Base-by-base conservation (phyloP, 2,888 invertebrate genomes). In the Strigamia maritima region DNA sequence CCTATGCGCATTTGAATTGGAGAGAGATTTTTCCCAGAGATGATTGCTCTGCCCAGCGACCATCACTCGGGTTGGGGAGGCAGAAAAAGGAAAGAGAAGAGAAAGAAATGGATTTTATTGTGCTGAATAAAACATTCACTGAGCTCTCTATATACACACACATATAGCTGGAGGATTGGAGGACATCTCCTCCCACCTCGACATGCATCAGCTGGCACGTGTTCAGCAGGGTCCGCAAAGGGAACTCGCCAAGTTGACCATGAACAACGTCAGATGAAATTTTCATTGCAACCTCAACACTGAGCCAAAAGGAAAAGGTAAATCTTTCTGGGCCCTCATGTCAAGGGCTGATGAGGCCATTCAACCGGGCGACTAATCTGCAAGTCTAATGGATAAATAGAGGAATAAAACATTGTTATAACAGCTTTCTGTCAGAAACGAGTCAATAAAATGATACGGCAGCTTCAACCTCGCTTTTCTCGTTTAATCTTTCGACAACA, bases 31-130 rank as follows among this genome's bases (percentile, higher is more conserved):
- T 44, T 44, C 44, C 44, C 44, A 44, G 44, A 44, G 44, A 44
- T 44, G 44, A 44, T 77, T 40, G 40, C 24, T 44, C 44, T 38
- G n/a, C 44, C 77, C 38, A 38, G 44, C 19, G 35, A 77, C 77
- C 19, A 40, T 22, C 77, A 77, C 44, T 77, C 8, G 77, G 44
- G 44, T 44, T 77, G 77, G 77, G 44, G 77, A 77, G 75, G 19
- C 22, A 77, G 77, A 77, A 31, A 31, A 19, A 19, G 31, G 75
- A 75, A 35, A 75, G 44, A 44, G 40, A 22, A 22, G 22, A 44
- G 44, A 31, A 28, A 77, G 77, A 77, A 77, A 77, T 77, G 77
- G 77, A 77, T 77, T 77, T 77, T 77, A 77, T 77, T 77, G 77
- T 77, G 44, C 44, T 77, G 77, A 77, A 77, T 77, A 77, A 77